Conservation (phyloP, 2,888 invertebrate genomes). For the Liodrosophila aerea region DNA sequence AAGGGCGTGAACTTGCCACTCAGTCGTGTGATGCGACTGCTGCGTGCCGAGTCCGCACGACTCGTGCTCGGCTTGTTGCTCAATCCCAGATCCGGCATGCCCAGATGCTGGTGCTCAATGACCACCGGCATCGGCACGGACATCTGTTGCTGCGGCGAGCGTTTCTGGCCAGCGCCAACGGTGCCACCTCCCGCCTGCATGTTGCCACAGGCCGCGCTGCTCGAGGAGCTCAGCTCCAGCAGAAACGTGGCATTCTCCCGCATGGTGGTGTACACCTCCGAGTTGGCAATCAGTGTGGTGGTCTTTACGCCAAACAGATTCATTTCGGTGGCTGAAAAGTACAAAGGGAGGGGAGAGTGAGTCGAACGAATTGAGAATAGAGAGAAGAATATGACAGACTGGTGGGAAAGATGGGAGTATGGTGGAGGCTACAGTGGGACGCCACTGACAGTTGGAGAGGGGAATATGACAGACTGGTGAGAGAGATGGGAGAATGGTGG, state of each 20-base stretch:
- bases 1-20: slow-evolving; percentile 67
- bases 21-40: slow-evolving; percentile 78
- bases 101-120: slow-evolving; percentile 79
- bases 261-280: slow-evolving; percentile 86
- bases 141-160: slow-evolving; percentile 78
- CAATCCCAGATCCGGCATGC: slow-evolving; percentile 76
- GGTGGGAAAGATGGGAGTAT: neutral
- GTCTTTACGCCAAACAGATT: slow-evolving; percentile 82
- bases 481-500: too few relatives aligned
- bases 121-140: slow-evolving; percentile 80
- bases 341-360: neutral
- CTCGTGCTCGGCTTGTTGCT: slow-evolving; percentile 82
- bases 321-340: slow-evolving; percentile 78
- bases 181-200: neutral
- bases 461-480: too few relatives aligned
- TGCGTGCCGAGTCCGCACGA: slow-evolving; percentile 78
- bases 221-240: slow-evolving; percentile 89
- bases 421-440: too few relatives aligned
- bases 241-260: slow-evolving; percentile 97
- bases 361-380: too few relatives aligned
- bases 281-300: slow-evolving; percentile 80
- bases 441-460: too few relatives aligned
- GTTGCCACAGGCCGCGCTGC: slow-evolving; percentile 7
- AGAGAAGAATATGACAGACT: neutral
- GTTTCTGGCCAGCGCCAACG: slow-evolving; percentile 54